Evolutionary conservation across 2,797 vertebrate species (phyloP), one percentile per base, ranked within the genome.

Genomic region (Botia kubotai): DNA sequence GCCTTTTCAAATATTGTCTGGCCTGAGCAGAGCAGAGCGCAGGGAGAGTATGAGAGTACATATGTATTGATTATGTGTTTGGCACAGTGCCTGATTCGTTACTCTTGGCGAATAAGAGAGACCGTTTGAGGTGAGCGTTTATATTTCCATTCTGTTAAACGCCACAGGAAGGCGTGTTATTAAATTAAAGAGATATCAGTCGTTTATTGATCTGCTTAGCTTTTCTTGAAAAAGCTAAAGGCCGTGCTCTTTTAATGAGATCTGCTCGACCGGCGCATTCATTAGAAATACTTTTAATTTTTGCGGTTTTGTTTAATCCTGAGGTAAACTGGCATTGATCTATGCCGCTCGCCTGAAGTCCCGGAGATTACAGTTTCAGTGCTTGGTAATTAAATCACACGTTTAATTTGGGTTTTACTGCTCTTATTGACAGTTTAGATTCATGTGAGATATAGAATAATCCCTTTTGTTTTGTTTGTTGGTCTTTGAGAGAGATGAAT

Each of bases 21-120:
- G 17, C 55, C 43, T 57, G 23, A 70, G 36, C 46, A 13, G 63
- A 43, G 52, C 75, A 29, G 58, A 17, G 6, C 17, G 46, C 36
- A 12, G 58, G 60, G 23, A 62, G 52, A 17, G 16, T 68, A 43
- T 39, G 80, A 81, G 65, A 74, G 36, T 26, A 58, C 67, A 70
- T 67, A 57, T 50, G 39, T 72, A 84, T 86, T 83, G 71, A 84
- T 84, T 82, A 76, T 46, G 43, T 74, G 66, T 73, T 83, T 81
- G 75, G 75, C 57, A 57, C 76, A 71, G 69, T 75, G 74, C 52
- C 43, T 23, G 81, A 69, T 57, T 72, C 63, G 73, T 53, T 79
- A 73, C 68, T 69, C 46, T 72, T 33, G 16, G 65, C 65, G 79
- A 75, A 83, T 23, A 62, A 62, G 63, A 70, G 46, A 73, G 29